A percentile compares a stretch with the other conserved stretches of the same genome.
These are phyloP conservation scores for Rotaria sp. DNA, from an alignment of 2,888 invertebrate genomes.

Conservation along the genomic window DNA sequence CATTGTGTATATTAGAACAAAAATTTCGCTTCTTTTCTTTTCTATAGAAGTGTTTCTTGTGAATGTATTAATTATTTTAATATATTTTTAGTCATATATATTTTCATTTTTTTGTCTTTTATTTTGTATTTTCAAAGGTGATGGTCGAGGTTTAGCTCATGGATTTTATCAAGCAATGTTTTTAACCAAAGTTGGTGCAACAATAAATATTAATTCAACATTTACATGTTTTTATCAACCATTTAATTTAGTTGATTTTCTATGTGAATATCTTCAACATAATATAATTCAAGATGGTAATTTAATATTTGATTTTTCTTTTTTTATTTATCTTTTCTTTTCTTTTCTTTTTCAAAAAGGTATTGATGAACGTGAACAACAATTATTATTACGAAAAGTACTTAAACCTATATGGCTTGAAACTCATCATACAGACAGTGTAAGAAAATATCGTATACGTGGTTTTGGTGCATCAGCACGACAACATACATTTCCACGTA, in stretches of 20 bases:
- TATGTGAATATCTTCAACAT: slow-evolving; percentile 2
- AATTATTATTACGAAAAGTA: background rate
- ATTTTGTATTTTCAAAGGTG: background rate
- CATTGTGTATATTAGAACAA: no score
- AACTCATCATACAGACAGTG: background rate
- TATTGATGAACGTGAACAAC: slow-evolving; percentile 10
- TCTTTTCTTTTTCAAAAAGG: background rate
- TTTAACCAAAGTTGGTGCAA: background rate
- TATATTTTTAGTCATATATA: no score
- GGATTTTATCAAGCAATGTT: slow-evolving; percentile 26
- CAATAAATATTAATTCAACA: background rate
- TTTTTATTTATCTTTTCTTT: no score
- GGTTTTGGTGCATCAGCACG: background rate
- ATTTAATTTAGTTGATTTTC: slow-evolving; percentile 11
- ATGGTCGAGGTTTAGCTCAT: background rate
- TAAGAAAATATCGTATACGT: slow-evolving; percentile 22
- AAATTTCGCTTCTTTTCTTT: no score
- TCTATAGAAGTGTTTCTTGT: no score
- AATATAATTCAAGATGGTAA: background rate
- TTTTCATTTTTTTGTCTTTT: background rate
- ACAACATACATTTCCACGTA: background rate
- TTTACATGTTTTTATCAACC: slow-evolving; percentile 27
- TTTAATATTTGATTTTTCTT: no score
- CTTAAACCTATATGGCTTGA: slow-evolving; percentile 11
- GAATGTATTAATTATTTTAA: no score